Conservation (phyloP, 2,888 invertebrate species). For the Pseudococcus longispinus region DNA sequence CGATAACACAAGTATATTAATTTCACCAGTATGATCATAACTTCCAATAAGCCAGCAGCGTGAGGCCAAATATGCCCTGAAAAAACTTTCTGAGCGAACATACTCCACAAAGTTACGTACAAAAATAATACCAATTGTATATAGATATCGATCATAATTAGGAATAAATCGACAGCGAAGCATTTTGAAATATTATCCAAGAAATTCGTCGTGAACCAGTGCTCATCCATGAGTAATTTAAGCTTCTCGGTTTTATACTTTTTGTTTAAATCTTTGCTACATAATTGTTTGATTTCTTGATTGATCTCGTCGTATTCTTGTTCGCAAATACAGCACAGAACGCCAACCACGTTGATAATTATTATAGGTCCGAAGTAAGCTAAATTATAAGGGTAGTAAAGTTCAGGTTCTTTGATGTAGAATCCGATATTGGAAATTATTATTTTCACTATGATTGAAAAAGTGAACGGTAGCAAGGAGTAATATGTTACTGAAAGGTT, state of each 20-base stretch:
- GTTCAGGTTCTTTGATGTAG: constrained; percentile 49
- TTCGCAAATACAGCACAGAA: constrained; percentile 57
- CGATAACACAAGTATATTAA: constrained; percentile 57
- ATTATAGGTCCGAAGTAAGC: constrained; percentile 57
- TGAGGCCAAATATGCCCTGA: constrained; percentile 33
- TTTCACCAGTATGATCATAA: constrained; percentile 54
- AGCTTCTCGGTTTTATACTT: constrained; percentile 42
- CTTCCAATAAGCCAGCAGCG: constrained; percentile 55
- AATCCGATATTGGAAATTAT: constrained; percentile 55
- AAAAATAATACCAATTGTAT: constrained; percentile 57
- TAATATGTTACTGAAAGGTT: constrained; percentile 27
- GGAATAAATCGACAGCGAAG: constrained; percentile 56
- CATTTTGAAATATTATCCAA: constrained; percentile 55
- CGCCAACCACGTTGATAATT: constrained; percentile 57
- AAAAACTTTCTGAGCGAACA: constrained; percentile 56
- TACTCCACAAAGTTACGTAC: constrained; percentile 57
- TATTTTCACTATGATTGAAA: constrained; percentile 57
- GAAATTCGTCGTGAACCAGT: constrained; percentile 58
- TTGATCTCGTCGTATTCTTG: constrained; percentile 58
- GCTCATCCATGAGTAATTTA: constrained; percentile 55
- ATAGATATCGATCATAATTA: constrained; percentile 58
- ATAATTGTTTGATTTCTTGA: constrained; percentile 57
- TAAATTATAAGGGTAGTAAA: constrained; percentile 58
- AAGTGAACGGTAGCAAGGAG: constrained; percentile 45
- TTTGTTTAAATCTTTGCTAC: neutral